These are phyloP conservation scores for Rhadinocentrus ornatus DNA, from an alignment of 2,797 vertebrate species.

Conservation along the genomic window DNA sequence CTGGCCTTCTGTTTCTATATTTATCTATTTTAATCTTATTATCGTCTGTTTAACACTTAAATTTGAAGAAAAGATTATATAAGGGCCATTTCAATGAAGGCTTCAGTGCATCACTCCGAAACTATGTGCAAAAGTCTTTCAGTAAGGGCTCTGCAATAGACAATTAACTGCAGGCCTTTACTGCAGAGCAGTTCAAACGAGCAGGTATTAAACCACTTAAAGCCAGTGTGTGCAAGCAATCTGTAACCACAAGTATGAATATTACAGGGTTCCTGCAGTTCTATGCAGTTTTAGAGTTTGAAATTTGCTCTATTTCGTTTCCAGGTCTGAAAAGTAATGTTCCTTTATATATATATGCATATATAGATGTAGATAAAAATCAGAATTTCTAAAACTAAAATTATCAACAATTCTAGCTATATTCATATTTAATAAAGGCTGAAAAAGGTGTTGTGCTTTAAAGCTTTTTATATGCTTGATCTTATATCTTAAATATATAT, in stretches of 20 bases:
- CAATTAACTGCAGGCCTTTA: slow-evolving; percentile 57
- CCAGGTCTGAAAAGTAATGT: background rate
- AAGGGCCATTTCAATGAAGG: slow-evolving; percentile 37
- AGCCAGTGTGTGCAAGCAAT: slow-evolving; percentile 24
- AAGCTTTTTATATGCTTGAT: too few relatives aligned
- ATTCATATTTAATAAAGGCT: background rate
- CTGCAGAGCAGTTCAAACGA: slow-evolving; percentile 39
- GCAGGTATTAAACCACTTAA: slow-evolving; percentile 34
- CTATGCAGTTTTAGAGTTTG: background rate
- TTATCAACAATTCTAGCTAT: background rate
- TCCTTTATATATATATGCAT: too few relatives aligned
- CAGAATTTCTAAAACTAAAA: background rate
- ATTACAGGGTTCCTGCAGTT: slow-evolving; percentile 18
- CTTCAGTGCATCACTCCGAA: slow-evolving; percentile 62
- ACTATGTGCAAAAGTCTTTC: slow-evolving; percentile 64
- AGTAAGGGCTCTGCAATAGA: slow-evolving; percentile 43
- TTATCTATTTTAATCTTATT: slow-evolving; percentile 76
- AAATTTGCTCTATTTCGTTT: background rate
- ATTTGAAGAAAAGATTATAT: slow-evolving; percentile 75
- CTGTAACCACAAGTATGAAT: slow-evolving; percentile 22
- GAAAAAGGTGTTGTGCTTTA: too few relatives aligned
- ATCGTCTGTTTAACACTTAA: slow-evolving; percentile 68
- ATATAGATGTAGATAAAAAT: too few relatives aligned
- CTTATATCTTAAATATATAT: too few relatives aligned
- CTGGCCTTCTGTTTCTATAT: slow-evolving; percentile 55